Percentiles rank a stretch among this genome's conserved stretches.
These are phyloP conservation scores for Synanceia verrucosa DNA, from an alignment of 2,797 vertebrate genomes.

Conservation along the genomic window DNA sequence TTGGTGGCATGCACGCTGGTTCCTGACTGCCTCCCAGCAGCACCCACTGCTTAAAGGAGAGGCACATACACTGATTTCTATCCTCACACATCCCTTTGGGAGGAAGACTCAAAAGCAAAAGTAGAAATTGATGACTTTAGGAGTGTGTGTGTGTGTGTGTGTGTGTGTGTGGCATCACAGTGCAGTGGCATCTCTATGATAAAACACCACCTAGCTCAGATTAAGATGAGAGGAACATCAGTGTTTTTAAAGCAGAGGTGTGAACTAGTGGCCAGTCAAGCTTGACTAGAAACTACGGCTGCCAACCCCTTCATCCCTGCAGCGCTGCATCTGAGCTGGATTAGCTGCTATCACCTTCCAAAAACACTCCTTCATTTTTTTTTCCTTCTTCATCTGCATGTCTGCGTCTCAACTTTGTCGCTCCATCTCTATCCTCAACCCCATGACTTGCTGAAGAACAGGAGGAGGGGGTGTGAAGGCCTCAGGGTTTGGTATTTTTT, in stretches of 20 bases:
- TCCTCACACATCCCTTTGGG: conserved; percentile 2
- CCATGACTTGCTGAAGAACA: not conserved
- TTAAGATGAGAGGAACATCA: conserved; percentile 20
- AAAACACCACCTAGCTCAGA: conserved; percentile 18
- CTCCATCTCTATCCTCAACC: conserved; percentile 32
- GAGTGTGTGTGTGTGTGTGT: not conserved
- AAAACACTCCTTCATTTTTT: conserved; percentile 1
- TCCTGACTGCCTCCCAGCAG: conserved; percentile 14
- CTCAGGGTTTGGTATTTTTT: conserved; percentile 33
- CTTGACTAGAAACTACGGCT: conserved; percentile 14
- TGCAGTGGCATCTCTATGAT: conserved; percentile 16
- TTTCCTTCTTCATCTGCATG: conserved; percentile 30
- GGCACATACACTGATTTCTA: conserved; percentile 22
- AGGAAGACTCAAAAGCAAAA: not conserved
- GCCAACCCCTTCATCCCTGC: conserved; percentile 32
- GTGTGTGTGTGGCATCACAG: not conserved
- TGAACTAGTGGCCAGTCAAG: conserved; percentile 31
- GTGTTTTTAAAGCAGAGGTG: conserved; percentile 19
- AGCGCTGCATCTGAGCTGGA: conserved; percentile 33
- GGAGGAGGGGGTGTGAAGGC: conserved; percentile 15
- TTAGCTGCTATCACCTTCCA: conserved; percentile 43
- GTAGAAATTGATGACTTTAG: conserved; percentile 23
- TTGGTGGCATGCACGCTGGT: conserved; percentile 14
- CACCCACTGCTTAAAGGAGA: conserved; percentile 11
- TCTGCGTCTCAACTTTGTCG: conserved; percentile 22